Base-by-base conservation (phyloP, 2,888 invertebrate species). In the Melieria crassipennis region DNA sequence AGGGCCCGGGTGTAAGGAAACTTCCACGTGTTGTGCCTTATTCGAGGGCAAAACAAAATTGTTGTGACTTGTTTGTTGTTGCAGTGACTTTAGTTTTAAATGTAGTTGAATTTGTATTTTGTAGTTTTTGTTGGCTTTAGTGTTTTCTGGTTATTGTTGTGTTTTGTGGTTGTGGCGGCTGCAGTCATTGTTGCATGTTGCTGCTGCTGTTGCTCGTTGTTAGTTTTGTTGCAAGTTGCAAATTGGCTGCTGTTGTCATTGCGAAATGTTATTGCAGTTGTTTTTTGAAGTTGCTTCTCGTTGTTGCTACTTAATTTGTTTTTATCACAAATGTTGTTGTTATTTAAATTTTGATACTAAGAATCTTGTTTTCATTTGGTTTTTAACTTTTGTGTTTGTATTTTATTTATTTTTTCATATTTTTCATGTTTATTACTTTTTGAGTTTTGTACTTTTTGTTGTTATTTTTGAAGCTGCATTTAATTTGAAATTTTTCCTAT, bases 221-320 rank as follows among this genome's bases (percentile, higher is more conserved):
- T 65, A 45, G 52, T 11, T 55, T 52, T 13, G 50, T 30, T 30
- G 30, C 30, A 30, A 30, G 30, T 30, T 30, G 30, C 30, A 30
- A 30, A 30, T 30, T 30, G 10, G 13, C 10, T 11, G 57, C 30
- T 66, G 57, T 47, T 66, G 65, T 68, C 57, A 66, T 66, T 57
- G 11, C 6, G 52, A 7, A 52, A 52, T 52, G 52, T 52, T 52
- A 1, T 52, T 52, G 52, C 3, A 2, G 11, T 52, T 7, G 52
- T 52, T 52, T 1, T 3, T 30, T 3, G 30, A 30, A 30, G 30
- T 30, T 30, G 30, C 30, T 30, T 30, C 30, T 30, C 2, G 30
- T 30, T 30, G 30, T 30, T 30, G 30, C 30, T 30, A 30, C 30
- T 30, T 30, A 30, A 30, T 30, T 30, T 30, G 30, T 30, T 30